Evolutionary conservation across 1,140 invertebrate genomes (phyloP).

Genomic region (Spodoptera litura): DNA sequence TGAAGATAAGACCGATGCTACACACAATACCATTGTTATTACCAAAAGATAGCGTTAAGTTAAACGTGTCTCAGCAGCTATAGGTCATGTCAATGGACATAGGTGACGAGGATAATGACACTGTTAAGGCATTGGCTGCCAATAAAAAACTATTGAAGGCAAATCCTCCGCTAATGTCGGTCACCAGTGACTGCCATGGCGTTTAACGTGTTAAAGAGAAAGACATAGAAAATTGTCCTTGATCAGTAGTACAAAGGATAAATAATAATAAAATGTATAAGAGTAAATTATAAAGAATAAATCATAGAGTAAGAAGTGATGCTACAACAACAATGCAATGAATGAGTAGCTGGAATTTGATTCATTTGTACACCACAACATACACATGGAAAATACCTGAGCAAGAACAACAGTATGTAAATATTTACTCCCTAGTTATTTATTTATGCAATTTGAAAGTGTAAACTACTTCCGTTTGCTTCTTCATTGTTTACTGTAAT

Average conservation of each 20-base stretch:
- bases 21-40: too few relatives aligned
- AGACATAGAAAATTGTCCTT: neutral
- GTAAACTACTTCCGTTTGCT: slow-evolving; percentile 21
- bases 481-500: slow-evolving; percentile 9
- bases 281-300: neutral
- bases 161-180: too few relatives aligned
- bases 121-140: too few relatives aligned
- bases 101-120: too few relatives aligned
- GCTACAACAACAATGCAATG: neutral
- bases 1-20: neutral
- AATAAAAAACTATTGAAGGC: too few relatives aligned
- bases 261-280: neutral
- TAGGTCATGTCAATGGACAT: too few relatives aligned
- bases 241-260: neutral
- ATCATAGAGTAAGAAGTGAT: neutral
- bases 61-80: too few relatives aligned
- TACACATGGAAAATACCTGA: slow-evolving; percentile 14
- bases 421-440: slow-evolving; percentile 9
- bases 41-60: too few relatives aligned
- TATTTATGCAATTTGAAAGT: slow-evolving; percentile 33
- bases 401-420: slow-evolving; percentile 21
- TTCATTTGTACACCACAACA: neutral
- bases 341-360: neutral
- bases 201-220: neutral
- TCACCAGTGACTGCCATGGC: too few relatives aligned